Evolutionary conservation across 1,140 invertebrate genomes (phyloP).

Genomic region (Drosophila prosaltans): DNA sequence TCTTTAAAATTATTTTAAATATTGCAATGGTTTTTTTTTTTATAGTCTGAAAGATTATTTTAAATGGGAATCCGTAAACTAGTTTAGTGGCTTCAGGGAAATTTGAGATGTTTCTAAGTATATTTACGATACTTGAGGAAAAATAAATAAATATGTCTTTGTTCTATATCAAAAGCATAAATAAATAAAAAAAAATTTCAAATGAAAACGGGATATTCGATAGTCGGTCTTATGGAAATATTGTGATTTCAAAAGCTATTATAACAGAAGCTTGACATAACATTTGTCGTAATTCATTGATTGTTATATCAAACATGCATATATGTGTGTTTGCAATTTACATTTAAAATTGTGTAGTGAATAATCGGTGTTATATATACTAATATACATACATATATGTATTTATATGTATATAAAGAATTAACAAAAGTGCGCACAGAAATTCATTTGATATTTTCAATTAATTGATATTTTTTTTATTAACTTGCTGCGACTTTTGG

Average conservation of each 20-base stretch:
- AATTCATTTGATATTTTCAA: constrained; percentile 3
- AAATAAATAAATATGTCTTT: neutral
- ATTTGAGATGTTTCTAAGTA: neutral
- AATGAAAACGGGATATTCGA: neutral
- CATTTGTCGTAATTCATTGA: constrained; percentile 6
- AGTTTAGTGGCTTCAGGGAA: no score
- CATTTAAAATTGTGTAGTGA: neutral
- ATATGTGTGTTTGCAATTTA: constrained; percentile 2
- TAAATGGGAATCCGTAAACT: no score
- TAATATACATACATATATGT: neutral
- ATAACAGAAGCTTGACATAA: constrained; percentile 6
- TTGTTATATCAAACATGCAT: constrained; percentile 1
- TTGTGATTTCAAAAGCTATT: neutral
- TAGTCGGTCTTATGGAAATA: neutral
- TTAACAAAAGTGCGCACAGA: neutral
- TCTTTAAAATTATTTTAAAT: no score
- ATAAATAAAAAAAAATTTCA: neutral
- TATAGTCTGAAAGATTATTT: no score
- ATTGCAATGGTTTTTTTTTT: no score
- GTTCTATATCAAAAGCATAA: neutral
- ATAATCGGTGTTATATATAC: neutral
- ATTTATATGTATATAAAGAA: neutral
- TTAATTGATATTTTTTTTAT: neutral
- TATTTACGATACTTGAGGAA: neutral
- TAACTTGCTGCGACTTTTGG: neutral